Evolutionary conservation across 2,113 vertebrate species (phyloP).

Genomic region (Vulpes vulpes): DNA sequence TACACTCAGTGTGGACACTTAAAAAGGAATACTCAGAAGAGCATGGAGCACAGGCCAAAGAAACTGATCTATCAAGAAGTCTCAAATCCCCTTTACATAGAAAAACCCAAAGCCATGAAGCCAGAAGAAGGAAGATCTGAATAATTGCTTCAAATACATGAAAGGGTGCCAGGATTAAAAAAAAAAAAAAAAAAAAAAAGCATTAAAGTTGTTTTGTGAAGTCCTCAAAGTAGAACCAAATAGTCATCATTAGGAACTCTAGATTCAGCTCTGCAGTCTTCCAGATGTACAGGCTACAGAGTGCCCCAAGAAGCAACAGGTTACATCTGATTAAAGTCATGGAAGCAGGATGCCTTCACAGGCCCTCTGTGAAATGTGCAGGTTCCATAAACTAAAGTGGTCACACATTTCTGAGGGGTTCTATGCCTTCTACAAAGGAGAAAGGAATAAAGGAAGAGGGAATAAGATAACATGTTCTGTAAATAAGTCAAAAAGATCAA

Average conservation of each 20-base stretch:
- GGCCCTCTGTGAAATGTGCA: neutral
- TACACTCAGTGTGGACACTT: neutral
- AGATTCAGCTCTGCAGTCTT: neutral
- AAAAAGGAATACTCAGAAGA: neutral
- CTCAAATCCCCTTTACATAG: neutral
- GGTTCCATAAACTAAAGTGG: neutral
- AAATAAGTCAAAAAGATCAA: neutral
- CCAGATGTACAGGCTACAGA: neutral
- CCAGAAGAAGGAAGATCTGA: neutral
- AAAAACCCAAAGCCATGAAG: neutral
- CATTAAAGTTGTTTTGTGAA: neutral
- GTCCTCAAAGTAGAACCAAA: neutral
- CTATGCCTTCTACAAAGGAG: neutral
- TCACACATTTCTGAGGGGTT: neutral
- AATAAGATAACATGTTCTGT: neutral
- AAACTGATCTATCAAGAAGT: neutral
- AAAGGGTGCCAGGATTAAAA: neutral
- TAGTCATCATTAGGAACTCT: neutral
- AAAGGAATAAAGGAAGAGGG: neutral
- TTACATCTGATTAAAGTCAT: neutral
- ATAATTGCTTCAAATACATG: neutral
- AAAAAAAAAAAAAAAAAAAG: neutral
- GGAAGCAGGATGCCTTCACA: neutral
- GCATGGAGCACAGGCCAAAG: neutral
- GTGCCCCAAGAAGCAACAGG: neutral